Evolutionary conservation across 2,797 vertebrate species (phyloP).

Genomic region (Megalops cyprinoides): DNA sequence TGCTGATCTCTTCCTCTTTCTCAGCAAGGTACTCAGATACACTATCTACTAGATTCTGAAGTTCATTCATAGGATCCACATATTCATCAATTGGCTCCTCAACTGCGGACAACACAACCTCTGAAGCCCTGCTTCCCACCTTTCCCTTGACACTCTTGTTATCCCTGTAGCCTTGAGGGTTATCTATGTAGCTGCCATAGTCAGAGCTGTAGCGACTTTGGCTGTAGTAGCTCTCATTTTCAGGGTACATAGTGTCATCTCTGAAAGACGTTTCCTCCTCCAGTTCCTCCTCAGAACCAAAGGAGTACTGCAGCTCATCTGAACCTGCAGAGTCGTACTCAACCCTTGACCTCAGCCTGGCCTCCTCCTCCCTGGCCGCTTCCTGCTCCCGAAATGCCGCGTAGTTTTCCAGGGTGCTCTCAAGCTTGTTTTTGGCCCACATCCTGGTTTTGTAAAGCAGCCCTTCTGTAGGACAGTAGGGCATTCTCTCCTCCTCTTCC

Average conservation of each 20-base stretch:
- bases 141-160: conserved; percentile 62
- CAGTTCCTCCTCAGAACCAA: conserved; percentile 83
- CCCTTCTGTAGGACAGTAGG: conserved; percentile 68
- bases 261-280: conserved; percentile 68
- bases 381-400: conserved; percentile 72
- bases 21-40: conserved; percentile 94
- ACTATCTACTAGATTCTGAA: conserved; percentile 88
- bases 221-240: conserved; percentile 68
- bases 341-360: conserved; percentile 51
- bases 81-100: conserved; percentile 77
- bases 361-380: conserved; percentile 62
- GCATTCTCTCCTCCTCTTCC: conserved; percentile 35
- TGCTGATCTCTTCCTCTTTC: conserved; percentile 94
- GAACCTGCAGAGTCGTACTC: conserved; percentile 85
- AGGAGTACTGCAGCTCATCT: conserved; percentile 82
- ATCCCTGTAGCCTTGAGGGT: conserved; percentile 56
- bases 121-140: conserved; percentile 50
- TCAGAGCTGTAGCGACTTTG: conserved; percentile 48
- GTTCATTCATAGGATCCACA: conserved; percentile 85
- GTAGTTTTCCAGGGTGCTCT: conserved; percentile 73
- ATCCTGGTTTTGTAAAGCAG: conserved; percentile 87
- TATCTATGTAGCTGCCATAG: conserved; percentile 45
- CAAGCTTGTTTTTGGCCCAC: conserved; percentile 69
- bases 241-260: conserved; percentile 64
- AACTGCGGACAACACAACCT: conserved; percentile 65